Percentiles rank a stretch among this genome's conserved stretches.
These are phyloP conservation scores for Monopterus albus DNA, from an alignment of 2,113 vertebrate species.

Conservation along the genomic window DNA sequence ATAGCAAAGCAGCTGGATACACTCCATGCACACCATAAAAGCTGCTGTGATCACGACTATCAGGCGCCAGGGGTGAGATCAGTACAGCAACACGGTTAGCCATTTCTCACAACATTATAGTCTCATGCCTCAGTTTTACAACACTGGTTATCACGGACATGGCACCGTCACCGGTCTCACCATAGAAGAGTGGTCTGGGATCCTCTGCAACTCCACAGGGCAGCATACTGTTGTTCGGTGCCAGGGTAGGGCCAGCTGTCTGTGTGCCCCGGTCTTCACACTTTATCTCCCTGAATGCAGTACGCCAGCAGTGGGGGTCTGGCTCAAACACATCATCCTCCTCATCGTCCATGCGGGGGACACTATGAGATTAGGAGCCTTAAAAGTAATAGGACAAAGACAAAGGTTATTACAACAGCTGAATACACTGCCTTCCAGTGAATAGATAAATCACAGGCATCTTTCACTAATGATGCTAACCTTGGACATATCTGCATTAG, in stretches of 20 bases:
- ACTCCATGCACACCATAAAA: conserved; percentile 76
- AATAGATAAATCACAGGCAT: conserved; percentile 6
- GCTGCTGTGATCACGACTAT: conserved; percentile 62
- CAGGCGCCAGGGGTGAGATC: conserved; percentile 72
- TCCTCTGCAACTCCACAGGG: conserved; percentile 79
- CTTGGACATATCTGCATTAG: conserved; percentile 30
- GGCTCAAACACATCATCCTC: conserved; percentile 84
- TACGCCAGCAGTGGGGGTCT: conserved; percentile 68
- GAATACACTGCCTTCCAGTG: neutral
- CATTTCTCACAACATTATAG: conserved; percentile 47
- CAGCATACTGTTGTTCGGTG: conserved; percentile 79
- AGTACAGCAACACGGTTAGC: conserved; percentile 38
- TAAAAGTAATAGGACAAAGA: neutral
- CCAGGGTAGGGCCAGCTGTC: conserved; percentile 76
- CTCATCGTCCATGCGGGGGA: conserved; percentile 84
- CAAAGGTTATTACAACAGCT: neutral
- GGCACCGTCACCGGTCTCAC: conserved; percentile 65
- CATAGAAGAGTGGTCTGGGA: conserved; percentile 83
- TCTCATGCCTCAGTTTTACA: conserved; percentile 57
- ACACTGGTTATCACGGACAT: conserved; percentile 48
- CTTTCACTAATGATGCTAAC: conserved; percentile 24
- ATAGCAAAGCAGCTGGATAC: conserved; percentile 79
- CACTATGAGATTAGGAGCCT: conserved; percentile 66
- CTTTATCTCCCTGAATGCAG: conserved; percentile 81
- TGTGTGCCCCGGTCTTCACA: conserved; percentile 79